Conservation (phyloP, 37 sponge, comb jelly and placozoan genomes). For the Aphrocallistes beatrix region DNA sequence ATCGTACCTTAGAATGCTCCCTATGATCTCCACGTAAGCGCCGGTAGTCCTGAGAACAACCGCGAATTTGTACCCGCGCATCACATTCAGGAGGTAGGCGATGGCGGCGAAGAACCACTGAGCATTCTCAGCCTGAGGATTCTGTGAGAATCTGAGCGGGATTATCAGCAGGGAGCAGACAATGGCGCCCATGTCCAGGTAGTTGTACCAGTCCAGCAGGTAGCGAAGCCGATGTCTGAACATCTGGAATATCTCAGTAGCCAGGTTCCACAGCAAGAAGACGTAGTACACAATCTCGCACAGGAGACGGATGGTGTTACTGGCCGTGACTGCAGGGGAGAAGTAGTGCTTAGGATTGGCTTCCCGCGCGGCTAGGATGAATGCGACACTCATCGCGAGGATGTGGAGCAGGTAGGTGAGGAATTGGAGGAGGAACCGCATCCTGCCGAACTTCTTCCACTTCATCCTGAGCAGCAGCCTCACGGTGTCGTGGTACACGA, state of each 20-base stretch:
- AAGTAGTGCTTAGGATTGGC: neutral
- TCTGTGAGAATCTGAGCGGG: constrained; percentile 18
- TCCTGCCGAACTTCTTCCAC: constrained; percentile 53
- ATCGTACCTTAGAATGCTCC: constrained; percentile 25
- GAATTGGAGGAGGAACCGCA: constrained; percentile 20
- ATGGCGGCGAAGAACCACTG: constrained; percentile 29
- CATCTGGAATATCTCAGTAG: neutral
- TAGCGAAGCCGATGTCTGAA: neutral
- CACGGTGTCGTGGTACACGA: constrained; percentile 60
- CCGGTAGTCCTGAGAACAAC: constrained; percentile 39
- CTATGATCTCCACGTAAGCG: constrained; percentile 36
- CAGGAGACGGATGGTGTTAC: neutral
- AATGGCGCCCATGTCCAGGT: constrained; percentile 21
- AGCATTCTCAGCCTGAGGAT: neutral
- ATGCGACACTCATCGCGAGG: neutral
- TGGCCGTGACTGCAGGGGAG: neutral
- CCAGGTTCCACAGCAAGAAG: neutral
- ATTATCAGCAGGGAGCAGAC: neutral
- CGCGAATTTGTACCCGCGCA: constrained; percentile 21
- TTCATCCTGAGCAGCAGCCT: constrained; percentile 41
- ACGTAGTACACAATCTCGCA: neutral
- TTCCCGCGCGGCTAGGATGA: neutral
- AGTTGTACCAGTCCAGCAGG: constrained; percentile 25
- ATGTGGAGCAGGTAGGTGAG: neutral
- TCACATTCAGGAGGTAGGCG: constrained; percentile 13